These are phyloP conservation scores for Leguminivora glycinivorella DNA, from an alignment of 1,140 invertebrate species.

Conservation along the genomic window DNA sequence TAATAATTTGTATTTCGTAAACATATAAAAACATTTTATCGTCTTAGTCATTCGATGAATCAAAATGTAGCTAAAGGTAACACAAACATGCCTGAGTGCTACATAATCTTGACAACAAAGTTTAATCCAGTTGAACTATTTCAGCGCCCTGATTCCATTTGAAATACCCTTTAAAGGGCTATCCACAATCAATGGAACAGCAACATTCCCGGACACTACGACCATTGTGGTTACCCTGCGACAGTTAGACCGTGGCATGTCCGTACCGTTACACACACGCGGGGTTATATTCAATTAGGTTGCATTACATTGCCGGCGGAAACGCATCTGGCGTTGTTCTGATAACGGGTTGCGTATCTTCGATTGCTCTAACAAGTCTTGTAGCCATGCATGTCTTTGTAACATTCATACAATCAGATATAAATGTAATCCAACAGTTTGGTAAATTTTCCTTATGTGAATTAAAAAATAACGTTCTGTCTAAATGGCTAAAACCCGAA, in stretches of 20 bases:
- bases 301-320: conserved; percentile 26
- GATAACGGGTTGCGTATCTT: conserved; percentile 14
- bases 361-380: not conserved
- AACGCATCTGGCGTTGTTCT: conserved; percentile 23
- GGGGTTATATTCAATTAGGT: conserved; percentile 27
- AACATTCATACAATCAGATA: too few species aligned
- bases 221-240: conserved; percentile 26
- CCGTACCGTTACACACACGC: conserved; percentile 23
- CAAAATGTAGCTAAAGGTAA: not conserved
- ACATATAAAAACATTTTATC: too few species aligned
- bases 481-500: too few species aligned
- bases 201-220: conserved; percentile 22
- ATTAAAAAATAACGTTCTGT: too few species aligned
- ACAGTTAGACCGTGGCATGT: conserved; percentile 20
- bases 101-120: not conserved
- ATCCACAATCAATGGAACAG: conserved; percentile 11
- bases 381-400: not conserved
- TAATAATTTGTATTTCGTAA: too few species aligned
- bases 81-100: not conserved
- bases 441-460: too few species aligned
- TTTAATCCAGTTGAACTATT: not conserved
- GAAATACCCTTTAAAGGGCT: conserved; percentile 18
- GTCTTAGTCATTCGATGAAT: not conserved
- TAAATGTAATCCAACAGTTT: too few species aligned
- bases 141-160: not conserved